Evolutionary conservation across 2,888 invertebrate genomes (phyloP), one percentile per base, ranked within the genome.

Genomic region (Cenopis cana): DNA sequence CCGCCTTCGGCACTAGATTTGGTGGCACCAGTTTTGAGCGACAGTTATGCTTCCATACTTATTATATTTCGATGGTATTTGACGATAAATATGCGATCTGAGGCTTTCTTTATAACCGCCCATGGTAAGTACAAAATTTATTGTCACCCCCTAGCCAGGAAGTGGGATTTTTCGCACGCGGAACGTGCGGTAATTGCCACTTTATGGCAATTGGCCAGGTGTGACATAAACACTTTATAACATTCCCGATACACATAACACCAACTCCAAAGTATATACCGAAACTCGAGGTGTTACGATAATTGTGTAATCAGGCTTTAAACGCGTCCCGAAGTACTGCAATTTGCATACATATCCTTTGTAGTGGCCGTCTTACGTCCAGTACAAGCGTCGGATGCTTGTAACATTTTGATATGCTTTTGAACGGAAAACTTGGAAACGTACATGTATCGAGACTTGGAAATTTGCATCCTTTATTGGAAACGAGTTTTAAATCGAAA

Each of bases 321-420:
- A 70, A 70, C 59, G 65, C 46, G 52, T 24, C 60, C 9, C 20
- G 52, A 65, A 65, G 52, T 64, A 24, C 5, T 41, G 41, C 69
- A 69, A 69, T 69, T 69, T 69, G 69, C 69, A 69, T 68, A 68
- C 33, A 57, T 65, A 54, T 46, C 59, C 65, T 65, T 65, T 69
- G 69, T 69, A 65, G 52, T 46, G 64, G 64, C 52, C 57, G 56
- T n/a, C 46, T 61, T 61, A 33, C 38, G 41, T 18, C 59, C 41
- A 6, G 8, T 11, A 18, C 52, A 20, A 18, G 18, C 33, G 62
- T 24, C 18, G 17, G 18, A 14, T 18, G 18, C 18, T 18, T 50
- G 20, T 62, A 36, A 50, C 62, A 52, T 52, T 36, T 62, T 62
- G 50, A 64, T 64, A 36, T 38, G 52, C 52, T 52, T 52, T 52